A percentile compares a stretch with the other conserved stretches of the same genome.
Evolutionary conservation across 2,888 invertebrate species (phyloP).

Genomic region (Dynastes grantii): DNA sequence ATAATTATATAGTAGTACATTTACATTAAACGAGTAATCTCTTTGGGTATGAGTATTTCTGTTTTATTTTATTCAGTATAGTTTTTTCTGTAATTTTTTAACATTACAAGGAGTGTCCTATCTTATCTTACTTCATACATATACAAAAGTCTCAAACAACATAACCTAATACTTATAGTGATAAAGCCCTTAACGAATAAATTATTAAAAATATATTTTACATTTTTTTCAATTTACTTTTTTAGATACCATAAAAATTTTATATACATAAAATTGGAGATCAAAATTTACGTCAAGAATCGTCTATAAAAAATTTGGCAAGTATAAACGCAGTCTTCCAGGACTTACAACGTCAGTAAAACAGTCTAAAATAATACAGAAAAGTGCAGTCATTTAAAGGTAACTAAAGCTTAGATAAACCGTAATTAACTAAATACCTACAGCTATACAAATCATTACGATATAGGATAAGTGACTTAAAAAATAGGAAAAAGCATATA

Average conservation of each 20-base stretch:
- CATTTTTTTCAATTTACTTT: constrained; percentile 28
- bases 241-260: constrained; percentile 43
- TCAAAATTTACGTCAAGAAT: constrained; percentile 40
- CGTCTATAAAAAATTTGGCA: constrained; percentile 49
- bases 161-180: constrained; percentile 36
- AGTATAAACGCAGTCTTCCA: constrained; percentile 50
- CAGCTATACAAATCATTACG: too few relatives aligned
- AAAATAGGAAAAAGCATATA: too few relatives aligned
- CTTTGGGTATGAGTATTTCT: constrained; percentile 43
- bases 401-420: constrained; percentile 30
- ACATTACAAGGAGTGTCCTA: background rate
- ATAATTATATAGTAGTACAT: constrained; percentile 33
- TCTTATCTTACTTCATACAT: constrained; percentile 9
- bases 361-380: constrained; percentile 1
- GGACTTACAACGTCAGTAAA: constrained; percentile 11
- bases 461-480: too few relatives aligned
- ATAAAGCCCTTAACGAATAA: constrained; percentile 48
- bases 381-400: constrained; percentile 27
- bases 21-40: constrained; percentile 42
- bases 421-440: background rate
- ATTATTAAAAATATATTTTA: constrained; percentile 51
- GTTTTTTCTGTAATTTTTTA: constrained; percentile 13
- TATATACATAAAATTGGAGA: constrained; percentile 48
- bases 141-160: constrained; percentile 42
- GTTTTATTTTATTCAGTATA: constrained; percentile 16